Evolutionary conservation across 2,797 vertebrate genomes (phyloP).

Genomic region (Eulemur albifrons): DNA sequence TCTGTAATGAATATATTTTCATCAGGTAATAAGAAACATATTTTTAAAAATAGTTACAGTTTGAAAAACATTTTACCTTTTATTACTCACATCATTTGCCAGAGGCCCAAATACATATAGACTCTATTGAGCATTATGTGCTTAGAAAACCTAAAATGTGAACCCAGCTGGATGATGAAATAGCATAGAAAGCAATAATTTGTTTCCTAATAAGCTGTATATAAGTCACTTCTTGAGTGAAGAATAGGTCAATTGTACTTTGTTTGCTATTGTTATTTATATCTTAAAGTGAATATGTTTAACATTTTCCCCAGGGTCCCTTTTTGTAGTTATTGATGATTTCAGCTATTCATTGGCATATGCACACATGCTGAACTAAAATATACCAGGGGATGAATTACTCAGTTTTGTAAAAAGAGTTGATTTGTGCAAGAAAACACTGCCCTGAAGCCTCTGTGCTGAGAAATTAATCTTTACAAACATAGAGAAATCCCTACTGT

Average conservation of each 20-base stretch:
- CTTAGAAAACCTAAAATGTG: constrained; percentile 22
- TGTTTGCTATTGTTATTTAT: constrained; percentile 55
- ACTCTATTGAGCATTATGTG: neutral
- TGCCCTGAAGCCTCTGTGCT: constrained; percentile 45
- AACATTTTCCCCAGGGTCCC: constrained; percentile 43
- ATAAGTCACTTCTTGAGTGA: constrained; percentile 43
- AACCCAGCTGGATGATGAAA: neutral
- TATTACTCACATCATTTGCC: neutral
- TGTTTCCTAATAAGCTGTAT: constrained; percentile 15
- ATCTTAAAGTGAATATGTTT: constrained; percentile 37
- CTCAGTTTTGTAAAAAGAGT: constrained; percentile 51
- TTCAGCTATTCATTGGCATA: constrained; percentile 55
- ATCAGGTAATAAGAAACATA: neutral
- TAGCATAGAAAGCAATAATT: neutral
- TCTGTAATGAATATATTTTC: neutral
- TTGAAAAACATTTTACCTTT: neutral
- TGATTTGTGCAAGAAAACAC: constrained; percentile 61
- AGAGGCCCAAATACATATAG: neutral
- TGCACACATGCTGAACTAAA: constrained; percentile 60
- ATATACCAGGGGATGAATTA: constrained; percentile 53
- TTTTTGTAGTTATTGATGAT: constrained; percentile 46
- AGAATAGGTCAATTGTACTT: constrained; percentile 38
- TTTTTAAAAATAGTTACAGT: neutral
- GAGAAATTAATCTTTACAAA: constrained; percentile 66
- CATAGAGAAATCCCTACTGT: constrained; percentile 43